Evolutionary conservation across 2,888 invertebrate species (phyloP), one percentile per base, ranked within the genome.

Genomic region (Cyaniris semiargus): DNA sequence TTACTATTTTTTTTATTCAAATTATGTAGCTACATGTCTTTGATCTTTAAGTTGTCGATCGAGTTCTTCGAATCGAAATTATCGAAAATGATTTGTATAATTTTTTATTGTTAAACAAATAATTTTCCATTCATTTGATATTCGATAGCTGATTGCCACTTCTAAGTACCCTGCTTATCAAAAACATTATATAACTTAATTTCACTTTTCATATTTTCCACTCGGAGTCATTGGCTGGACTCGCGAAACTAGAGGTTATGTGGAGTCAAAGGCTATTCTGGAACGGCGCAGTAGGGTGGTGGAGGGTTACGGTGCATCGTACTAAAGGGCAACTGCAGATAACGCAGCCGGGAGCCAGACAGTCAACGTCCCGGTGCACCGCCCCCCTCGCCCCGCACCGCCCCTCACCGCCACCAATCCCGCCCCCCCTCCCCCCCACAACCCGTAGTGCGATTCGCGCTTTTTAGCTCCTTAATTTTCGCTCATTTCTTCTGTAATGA

Each of bases 301-400:
- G 86, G 90, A 88, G 90, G 90, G 91, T 87, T 87, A 90, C 88
- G 86, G 93, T 91, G 92, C 93, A 93, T 91, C 91, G 92, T 90
- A 91, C 91, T 88, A 92, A 93, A 94, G 94, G 94, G 94, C 93
- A 92, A 94, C 91, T 93, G 93, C 93, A 93, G 93, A 94, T 93
- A 93, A 90, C 90, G 88, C 90, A 87, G 86, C 89, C 90, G 86
- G 87, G 88, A 86, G 88, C 91, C 93, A 93, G 93, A 94, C 93
- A 93, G 93, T 93, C 93, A 93, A 93, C 89, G 93, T 91, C 92
- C 93, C 92, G 90, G 90, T 92, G 91, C 91, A 90, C 87, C 91
- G 90, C 87, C 89, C 89, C 88, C 87, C 85, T 82, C 83, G 83
- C 84, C 82, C 79, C 81, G 58, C 82, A 81, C 83, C 81, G 82